Evolutionary conservation across 2,797 vertebrate genomes (phyloP).

Genomic region (Enteromius anoplus): DNA sequence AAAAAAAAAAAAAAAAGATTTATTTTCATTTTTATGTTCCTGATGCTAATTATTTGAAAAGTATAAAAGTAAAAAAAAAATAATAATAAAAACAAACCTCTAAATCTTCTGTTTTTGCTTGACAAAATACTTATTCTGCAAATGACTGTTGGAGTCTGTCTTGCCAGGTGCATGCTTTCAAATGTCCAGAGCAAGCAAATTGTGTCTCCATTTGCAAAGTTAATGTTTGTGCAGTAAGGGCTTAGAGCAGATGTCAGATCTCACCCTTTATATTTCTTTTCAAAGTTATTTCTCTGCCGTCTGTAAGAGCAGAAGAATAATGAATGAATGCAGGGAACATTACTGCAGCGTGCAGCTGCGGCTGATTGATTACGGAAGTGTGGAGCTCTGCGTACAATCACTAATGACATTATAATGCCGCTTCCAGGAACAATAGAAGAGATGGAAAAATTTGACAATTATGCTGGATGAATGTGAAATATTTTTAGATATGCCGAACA

Average conservation of each 20-base stretch:
- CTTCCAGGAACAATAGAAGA: conserved; percentile 56
- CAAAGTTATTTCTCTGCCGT: conserved; percentile 64
- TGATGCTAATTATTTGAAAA: not conserved
- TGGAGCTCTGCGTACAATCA: conserved; percentile 67
- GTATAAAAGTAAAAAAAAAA: no score
- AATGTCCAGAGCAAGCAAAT: conserved; percentile 34
- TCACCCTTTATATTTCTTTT: conserved; percentile 63
- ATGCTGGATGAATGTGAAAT: conserved; percentile 39
- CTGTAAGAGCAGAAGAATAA: conserved; percentile 69
- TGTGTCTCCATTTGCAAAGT: conserved; percentile 10
- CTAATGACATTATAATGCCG: conserved; percentile 75
- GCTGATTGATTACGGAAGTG: conserved; percentile 74
- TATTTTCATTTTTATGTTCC: not conserved
- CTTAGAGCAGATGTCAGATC: conserved; percentile 69
- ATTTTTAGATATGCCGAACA: conserved; percentile 49
- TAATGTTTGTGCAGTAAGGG: conserved; percentile 27
- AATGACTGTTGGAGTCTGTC: not conserved
- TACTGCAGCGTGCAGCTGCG: conserved; percentile 72
- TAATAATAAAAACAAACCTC: no score
- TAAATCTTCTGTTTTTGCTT: conserved; percentile 11
- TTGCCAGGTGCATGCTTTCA: conserved; percentile 34
- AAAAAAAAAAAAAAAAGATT: no score
- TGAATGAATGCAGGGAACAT: conserved; percentile 68
- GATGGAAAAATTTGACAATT: conserved; percentile 49
- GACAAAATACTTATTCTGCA: not conserved